These are phyloP conservation scores for Tachysurus fulvidraco DNA, from an alignment of 2,113 vertebrate species.

Conservation along the genomic window DNA sequence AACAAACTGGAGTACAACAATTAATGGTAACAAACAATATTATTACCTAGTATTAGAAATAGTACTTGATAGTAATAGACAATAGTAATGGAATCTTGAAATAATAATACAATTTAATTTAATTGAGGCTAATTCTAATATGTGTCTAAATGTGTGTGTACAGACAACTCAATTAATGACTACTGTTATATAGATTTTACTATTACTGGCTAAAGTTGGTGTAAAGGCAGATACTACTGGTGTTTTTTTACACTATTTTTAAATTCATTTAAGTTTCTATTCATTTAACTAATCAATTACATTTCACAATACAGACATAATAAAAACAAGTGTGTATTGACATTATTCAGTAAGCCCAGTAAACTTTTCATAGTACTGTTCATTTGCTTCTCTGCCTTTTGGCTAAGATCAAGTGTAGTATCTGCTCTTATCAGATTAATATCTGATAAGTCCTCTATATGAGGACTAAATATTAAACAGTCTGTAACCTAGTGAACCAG, in stretches of 20 bases:
- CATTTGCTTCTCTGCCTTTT: too few relatives aligned
- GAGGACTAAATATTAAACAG: too few relatives aligned
- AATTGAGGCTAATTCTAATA: not conserved
- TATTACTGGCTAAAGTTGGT: not conserved
- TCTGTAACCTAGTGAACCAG: too few relatives aligned
- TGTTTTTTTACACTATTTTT: not conserved
- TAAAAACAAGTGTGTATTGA: not conserved
- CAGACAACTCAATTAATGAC: not conserved
- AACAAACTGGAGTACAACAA: not conserved
- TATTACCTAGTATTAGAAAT: not conserved
- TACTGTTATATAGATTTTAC: not conserved
- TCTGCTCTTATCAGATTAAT: too few relatives aligned
- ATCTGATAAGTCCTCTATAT: too few relatives aligned
- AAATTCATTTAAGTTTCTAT: not conserved
- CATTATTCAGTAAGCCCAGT: not conserved
- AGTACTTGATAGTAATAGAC: not conserved
- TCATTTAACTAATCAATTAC: too few relatives aligned
- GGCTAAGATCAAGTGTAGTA: too few relatives aligned
- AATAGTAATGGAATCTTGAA: not conserved
- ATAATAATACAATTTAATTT: not conserved
- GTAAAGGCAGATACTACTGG: not conserved
- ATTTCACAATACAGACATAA: not conserved
- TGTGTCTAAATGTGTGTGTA: not conserved
- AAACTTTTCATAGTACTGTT: not conserved
- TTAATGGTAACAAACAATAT: not conserved